Conservation (phyloP, 1,140 invertebrate genomes). For the Phocides pigmalion region DNA sequence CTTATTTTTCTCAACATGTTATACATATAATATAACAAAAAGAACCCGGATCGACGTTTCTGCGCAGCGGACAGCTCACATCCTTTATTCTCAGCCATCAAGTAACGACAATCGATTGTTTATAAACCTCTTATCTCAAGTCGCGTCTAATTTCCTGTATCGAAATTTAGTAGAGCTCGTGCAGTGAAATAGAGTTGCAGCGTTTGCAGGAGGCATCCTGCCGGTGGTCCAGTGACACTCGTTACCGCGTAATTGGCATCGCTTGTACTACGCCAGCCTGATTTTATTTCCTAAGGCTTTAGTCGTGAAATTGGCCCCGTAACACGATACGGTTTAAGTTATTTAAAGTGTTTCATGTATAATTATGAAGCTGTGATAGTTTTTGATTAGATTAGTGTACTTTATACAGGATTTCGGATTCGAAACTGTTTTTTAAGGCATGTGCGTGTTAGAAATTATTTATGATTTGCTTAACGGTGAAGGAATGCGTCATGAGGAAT, state of each 20-base stretch:
- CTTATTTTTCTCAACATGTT: too few relatives aligned
- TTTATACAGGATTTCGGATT: too few relatives aligned
- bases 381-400: too few relatives aligned
- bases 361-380: too few relatives aligned
- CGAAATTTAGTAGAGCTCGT: constrained; percentile 25
- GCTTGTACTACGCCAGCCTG: constrained; percentile 40
- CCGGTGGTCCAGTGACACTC: constrained; percentile 44
- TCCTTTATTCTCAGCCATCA: neutral
- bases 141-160: constrained; percentile 32
- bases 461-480: too few relatives aligned
- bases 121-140: constrained; percentile 6
- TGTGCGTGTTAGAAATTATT: too few relatives aligned
- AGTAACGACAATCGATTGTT: constrained; percentile 16
- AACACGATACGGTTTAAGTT: neutral
- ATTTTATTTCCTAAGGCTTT: constrained; percentile 22
- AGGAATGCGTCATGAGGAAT: too few relatives aligned
- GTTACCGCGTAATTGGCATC: constrained; percentile 66
- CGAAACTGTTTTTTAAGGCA: too few relatives aligned
- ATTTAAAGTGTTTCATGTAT: neutral
- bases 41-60: neutral
- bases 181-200: constrained; percentile 32
- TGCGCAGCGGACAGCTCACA: too few relatives aligned
- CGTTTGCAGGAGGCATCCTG: constrained; percentile 16
- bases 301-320: neutral
- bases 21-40: too few relatives aligned